Conservation (phyloP, 2,888 invertebrate species). For the Rhaphigaster nebulosa region DNA sequence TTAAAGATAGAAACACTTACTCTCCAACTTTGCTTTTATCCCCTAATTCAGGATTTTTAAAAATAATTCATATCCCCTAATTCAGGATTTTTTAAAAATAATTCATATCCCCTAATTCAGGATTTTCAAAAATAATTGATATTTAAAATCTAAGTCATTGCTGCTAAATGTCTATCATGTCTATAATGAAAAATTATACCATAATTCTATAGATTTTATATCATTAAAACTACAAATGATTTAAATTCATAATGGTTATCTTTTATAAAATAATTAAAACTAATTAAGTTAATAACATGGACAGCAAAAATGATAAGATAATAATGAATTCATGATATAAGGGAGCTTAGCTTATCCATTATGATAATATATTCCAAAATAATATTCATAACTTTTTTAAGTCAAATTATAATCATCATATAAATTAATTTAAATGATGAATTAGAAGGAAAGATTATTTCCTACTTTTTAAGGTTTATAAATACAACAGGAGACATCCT, state of each 20-base stretch:
- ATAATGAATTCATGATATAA: no score
- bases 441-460: neutral
- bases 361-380: neutral
- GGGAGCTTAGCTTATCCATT: no score
- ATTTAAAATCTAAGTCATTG: neutral
- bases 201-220: neutral
- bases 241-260: neutral
- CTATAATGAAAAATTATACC: neutral
- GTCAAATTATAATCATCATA: neutral
- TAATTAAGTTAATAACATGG: neutral
- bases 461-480: neutral
- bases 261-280: neutral
- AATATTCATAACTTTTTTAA: neutral
- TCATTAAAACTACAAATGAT: neutral
- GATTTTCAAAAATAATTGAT: neutral
- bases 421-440: neutral
- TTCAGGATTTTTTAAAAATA: no score
- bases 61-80: no score
- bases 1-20: neutral
- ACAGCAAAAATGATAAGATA: no score
- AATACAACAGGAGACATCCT: neutral
- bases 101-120: no score
- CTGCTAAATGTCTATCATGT: neutral
- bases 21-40: neutral
- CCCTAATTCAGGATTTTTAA: neutral